Percentiles rank a stretch among this genome's conserved stretches.
phyloP scores from a whole-genome alignment of 2,797 vertebrate genomes.

The Alcedo quadribrachys region DNA sequence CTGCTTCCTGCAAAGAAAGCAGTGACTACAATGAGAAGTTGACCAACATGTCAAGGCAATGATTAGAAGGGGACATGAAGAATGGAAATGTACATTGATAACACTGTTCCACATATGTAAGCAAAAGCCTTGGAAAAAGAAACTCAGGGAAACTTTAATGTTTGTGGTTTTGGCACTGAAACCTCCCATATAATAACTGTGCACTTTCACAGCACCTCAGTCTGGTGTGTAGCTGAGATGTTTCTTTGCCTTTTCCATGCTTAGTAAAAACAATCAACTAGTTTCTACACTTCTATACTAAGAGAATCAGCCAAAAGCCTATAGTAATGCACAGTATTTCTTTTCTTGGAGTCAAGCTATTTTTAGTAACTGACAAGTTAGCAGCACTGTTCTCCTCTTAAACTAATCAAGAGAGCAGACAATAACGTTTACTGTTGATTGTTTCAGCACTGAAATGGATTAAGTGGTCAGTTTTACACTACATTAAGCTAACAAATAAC shows the following conservation, averaged over 20 bases:
- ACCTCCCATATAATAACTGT: neutral
- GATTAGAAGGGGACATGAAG: neutral
- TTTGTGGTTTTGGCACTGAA: neutral
- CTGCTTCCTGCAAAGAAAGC: slow-evolving; percentile 78
- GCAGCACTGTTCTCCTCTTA: neutral
- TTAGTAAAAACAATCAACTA: neutral
- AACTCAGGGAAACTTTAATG: neutral
- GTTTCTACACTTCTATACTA: neutral
- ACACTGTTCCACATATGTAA: neutral
- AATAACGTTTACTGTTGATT: neutral
- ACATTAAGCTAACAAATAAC: slow-evolving; percentile 39
- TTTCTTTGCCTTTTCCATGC: neutral
- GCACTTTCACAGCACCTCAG: neutral
- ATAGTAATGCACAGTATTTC: neutral
- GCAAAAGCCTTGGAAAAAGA: neutral
- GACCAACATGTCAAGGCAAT: rapidly evolving
- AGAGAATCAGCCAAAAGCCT: neutral
- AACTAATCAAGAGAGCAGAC: neutral
- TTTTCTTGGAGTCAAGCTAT: neutral
- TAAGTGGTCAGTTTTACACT: slow-evolving; percentile 23
- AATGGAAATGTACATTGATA: neutral
- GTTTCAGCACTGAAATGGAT: neutral
- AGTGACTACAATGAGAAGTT: neutral
- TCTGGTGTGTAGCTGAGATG: neutral
- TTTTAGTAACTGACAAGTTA: neutral